A percentile compares a stretch with the other conserved stretches of the same genome.
Evolutionary conservation across 1,140 invertebrate genomes (phyloP).

Genomic region (Asobara japonica): DNA sequence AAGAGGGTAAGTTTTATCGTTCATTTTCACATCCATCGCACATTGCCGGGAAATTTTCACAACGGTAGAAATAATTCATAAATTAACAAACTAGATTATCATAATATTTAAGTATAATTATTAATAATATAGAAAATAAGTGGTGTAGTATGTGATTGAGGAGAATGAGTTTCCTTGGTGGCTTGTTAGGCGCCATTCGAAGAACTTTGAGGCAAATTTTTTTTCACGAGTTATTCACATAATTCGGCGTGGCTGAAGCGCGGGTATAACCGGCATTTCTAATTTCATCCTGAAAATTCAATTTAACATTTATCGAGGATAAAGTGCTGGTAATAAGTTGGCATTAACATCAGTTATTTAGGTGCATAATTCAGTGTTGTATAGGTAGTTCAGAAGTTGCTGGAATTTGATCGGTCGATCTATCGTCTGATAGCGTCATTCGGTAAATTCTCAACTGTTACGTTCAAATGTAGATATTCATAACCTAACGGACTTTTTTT

Average conservation of each 20-base stretch:
- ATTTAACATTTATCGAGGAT: not conserved
- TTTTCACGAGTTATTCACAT: not conserved
- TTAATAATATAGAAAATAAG: not conserved
- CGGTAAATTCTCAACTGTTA: not conserved
- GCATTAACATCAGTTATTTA: not conserved
- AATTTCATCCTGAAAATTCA: too few relatives aligned
- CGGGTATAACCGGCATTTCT: too few relatives aligned
- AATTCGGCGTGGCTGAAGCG: conserved; percentile 17
- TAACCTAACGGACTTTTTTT: not conserved
- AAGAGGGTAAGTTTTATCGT: conserved; percentile 71
- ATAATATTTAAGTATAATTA: not conserved
- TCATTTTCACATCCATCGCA: conserved; percentile 74
- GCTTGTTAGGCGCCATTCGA: conserved; percentile 34
- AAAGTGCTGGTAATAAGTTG: not conserved
- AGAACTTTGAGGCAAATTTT: conserved; percentile 27
- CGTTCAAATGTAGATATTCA: not conserved
- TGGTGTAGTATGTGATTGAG: not conserved
- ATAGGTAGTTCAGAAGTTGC: not conserved
- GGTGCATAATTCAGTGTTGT: not conserved
- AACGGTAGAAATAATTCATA: conserved; percentile 52
- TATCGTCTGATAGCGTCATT: not conserved
- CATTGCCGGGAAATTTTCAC: conserved; percentile 70
- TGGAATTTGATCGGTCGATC: not conserved
- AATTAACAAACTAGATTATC: not conserved
- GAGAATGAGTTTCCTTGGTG: conserved; percentile 29